Percentiles rank a stretch among this genome's conserved stretches.
Evolutionary conservation across 2,888 invertebrate genomes (phyloP).

Genomic region (Plebejus melissa): DNA sequence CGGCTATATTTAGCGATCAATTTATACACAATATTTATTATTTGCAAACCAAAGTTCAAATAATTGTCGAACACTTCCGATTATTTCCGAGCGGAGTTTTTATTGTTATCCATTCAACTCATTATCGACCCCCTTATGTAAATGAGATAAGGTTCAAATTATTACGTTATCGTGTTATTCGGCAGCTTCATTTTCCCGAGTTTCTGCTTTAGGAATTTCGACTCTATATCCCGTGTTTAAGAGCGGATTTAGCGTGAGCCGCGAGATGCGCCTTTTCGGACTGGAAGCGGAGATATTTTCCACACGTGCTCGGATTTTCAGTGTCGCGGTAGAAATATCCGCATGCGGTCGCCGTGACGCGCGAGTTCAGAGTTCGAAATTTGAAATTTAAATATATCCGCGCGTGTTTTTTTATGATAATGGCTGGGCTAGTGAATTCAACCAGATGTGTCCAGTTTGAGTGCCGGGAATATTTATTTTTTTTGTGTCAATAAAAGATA

Average conservation of each 20-base stretch:
- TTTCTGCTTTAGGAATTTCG: not conserved
- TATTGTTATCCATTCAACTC: constrained; percentile 40
- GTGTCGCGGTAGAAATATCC: constrained; percentile 55
- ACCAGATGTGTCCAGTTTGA: constrained; percentile 35
- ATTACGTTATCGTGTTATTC: constrained; percentile 35
- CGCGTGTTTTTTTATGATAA: constrained; percentile 36
- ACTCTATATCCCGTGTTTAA: not conserved
- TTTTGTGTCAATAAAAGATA: not conserved
- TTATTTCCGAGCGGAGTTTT: constrained; percentile 45
- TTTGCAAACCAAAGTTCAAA: constrained; percentile 43
- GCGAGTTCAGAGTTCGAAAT: constrained; percentile 41
- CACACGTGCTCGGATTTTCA: constrained; percentile 64
- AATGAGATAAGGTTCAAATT: constrained; percentile 39
- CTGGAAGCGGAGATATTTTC: constrained; percentile 41
- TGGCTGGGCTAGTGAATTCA: constrained; percentile 34
- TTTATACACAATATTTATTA: constrained; percentile 33
- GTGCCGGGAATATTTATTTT: constrained; percentile 22
- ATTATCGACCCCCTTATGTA: not conserved
- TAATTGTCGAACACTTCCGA: constrained; percentile 46
- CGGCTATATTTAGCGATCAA: constrained; percentile 28
- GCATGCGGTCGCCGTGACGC: constrained; percentile 45
- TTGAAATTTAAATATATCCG: constrained; percentile 42
- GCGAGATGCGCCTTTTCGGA: constrained; percentile 31
- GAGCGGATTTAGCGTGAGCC: not conserved
- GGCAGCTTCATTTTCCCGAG: constrained; percentile 10